Percentiles rank a stretch among this genome's conserved stretches.
These are phyloP conservation scores for Boloria selene DNA, from an alignment of 2,888 invertebrate genomes.

Conservation along the genomic window DNA sequence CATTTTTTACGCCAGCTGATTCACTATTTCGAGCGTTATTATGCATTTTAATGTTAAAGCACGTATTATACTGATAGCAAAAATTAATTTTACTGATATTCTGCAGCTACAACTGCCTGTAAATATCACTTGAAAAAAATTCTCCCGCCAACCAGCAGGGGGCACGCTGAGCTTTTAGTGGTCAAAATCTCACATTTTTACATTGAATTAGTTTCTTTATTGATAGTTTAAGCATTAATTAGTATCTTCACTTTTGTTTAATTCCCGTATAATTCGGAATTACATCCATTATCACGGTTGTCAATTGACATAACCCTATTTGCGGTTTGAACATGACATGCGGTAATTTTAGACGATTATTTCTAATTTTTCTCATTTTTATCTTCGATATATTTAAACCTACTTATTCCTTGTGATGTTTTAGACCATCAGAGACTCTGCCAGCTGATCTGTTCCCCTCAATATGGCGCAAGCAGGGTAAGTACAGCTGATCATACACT, in stretches of 20 bases:
- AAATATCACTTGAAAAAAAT: constrained; percentile 63
- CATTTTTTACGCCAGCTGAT: constrained; percentile 78
- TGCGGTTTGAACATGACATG: constrained; percentile 77
- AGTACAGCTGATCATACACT: constrained; percentile 55
- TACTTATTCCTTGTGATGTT: constrained; percentile 55
- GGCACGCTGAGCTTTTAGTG: constrained; percentile 71
- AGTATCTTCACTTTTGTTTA: constrained; percentile 44
- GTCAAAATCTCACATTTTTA: constrained; percentile 51
- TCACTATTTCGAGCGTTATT: constrained; percentile 55
- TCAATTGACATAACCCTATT: constrained; percentile 82
- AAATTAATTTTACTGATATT: constrained; percentile 48
- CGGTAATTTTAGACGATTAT: constrained; percentile 71
- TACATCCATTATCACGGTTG: constrained; percentile 67
- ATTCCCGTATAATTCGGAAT: constrained; percentile 52
- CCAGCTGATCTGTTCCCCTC: constrained; percentile 55
- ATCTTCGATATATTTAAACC: constrained; percentile 41
- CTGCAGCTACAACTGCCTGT: constrained; percentile 44
- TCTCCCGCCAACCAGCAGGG: constrained; percentile 80
- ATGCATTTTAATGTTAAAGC: constrained; percentile 48
- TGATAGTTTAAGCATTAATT: constrained; percentile 40
- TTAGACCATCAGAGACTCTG: constrained; percentile 57
- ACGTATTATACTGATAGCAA: constrained; percentile 55
- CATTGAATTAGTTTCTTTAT: constrained; percentile 45
- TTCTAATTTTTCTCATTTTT: constrained; percentile 50
- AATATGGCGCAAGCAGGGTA: constrained; percentile 78